Evolutionary conservation across 2,888 invertebrate genomes (phyloP).

Genomic region (Clusia tigrina): DNA sequence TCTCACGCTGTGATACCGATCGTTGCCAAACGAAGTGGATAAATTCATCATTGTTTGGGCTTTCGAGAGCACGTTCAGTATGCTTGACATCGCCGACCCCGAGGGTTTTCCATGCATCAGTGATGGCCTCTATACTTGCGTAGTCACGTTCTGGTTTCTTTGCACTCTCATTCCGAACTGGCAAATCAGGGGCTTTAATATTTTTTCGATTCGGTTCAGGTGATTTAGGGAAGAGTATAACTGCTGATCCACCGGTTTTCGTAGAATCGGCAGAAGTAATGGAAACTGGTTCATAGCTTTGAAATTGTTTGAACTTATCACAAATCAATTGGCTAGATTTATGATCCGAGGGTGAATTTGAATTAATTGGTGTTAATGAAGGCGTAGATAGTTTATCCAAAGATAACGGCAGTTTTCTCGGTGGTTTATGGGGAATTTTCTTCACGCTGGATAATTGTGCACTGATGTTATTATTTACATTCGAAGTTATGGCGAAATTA

Average conservation of each 20-base stretch:
- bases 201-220: conserved; percentile 42
- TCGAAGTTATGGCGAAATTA: conserved; percentile 49
- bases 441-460: conserved; percentile 39
- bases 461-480: conserved; percentile 28
- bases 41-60: conserved; percentile 52
- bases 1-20: conserved; percentile 60
- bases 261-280: conserved; percentile 57
- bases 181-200: conserved; percentile 47
- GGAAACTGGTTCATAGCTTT: conserved; percentile 62
- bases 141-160: conserved; percentile 66
- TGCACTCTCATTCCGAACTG: conserved; percentile 54
- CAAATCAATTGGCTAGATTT: conserved; percentile 41
- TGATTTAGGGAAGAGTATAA: conserved; percentile 57
- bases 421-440: conserved; percentile 62
- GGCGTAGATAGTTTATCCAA: conserved; percentile 39
- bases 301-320: conserved; percentile 61
- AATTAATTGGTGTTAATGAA: conserved; percentile 21
- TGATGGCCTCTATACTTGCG: conserved; percentile 79
- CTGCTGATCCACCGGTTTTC: conserved; percentile 54
- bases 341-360: conserved; percentile 28
- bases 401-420: conserved; percentile 54
- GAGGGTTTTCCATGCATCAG: conserved; percentile 83
- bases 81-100: conserved; percentile 79
- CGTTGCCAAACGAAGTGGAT: conserved; percentile 64
- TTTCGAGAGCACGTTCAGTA: conserved; percentile 66